Evolutionary conservation across 2,113 vertebrate species (phyloP), one percentile per base, ranked within the genome.

Genomic region (Miniopterus natalensis): DNA sequence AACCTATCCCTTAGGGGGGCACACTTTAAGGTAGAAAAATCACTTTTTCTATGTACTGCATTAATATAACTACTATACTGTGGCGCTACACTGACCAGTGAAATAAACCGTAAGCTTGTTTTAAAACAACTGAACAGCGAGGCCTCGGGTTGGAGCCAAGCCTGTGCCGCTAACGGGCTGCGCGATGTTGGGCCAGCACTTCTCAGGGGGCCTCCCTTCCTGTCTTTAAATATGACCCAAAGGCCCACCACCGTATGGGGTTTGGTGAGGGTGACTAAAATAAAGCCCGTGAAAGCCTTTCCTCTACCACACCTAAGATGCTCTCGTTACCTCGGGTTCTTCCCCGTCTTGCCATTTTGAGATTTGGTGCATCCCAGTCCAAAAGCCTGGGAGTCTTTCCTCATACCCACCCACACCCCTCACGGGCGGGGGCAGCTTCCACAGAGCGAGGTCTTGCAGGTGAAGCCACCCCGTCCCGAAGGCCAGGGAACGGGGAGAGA

Each of bases 401-500:
- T 68, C 59, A 18, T 4, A 5, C 11, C 9, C 20, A 42, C 15
- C 27, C 61, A 45, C 23, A 13, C 53, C 17, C 25, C 21, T 74
- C 15, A 20, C 5, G 14, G 31, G 18, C 6, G 0, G 23, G 55
- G 9, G 57, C 42, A n/a, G 42, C 88, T 36, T 18, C 65, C 8
- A 27, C 20, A 25, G 10, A 77, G 21, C 0, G 29, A 8, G 10
- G 20, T 73, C 75, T 45, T 4, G 55, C 1, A 68, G 81, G 13
- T 15, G 14, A 86, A 36, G 27, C 4, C 75, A 78, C 80, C 47
- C 27, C 17, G 0, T 40, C 31, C 8, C 0, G 6, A 42, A 15
- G 2, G 29, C 1, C 23, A 51, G 13, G 21, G 8, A 55, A 25
- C 23, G n/a, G 0, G 2, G 1, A 83, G 0, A 25, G 0, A 45